A percentile compares a stretch with the other conserved stretches of the same genome.
These are phyloP conservation scores for Empis stercorea DNA, from an alignment of 2,888 invertebrate species.

Conservation along the genomic window DNA sequence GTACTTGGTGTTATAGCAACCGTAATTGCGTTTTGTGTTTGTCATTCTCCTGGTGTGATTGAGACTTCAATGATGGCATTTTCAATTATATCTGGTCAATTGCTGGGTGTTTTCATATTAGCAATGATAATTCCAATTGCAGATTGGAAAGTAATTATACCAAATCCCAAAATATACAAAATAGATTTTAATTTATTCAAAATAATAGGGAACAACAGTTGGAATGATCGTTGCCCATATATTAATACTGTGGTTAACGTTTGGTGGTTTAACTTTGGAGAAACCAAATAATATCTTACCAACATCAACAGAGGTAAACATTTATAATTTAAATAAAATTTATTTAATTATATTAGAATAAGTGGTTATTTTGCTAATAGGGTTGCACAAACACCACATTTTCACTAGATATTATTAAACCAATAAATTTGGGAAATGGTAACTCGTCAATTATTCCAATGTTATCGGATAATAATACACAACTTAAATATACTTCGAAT, in stretches of 20 bases:
- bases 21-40: too few species aligned
- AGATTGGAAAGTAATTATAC: too few species aligned
- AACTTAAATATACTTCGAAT: not conserved
- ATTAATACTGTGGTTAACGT: constrained; percentile 62
- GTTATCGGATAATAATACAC: constrained; percentile 5
- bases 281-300: constrained; percentile 46
- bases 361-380: constrained; percentile 18
- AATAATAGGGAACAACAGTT: constrained; percentile 54
- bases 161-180: too few species aligned
- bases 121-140: too few species aligned
- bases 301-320: constrained; percentile 45
- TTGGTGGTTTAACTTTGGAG: constrained; percentile 53
- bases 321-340: not conserved
- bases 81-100: too few species aligned
- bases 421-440: constrained; percentile 23
- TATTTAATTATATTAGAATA: not conserved
- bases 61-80: too few species aligned
- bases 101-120: too few species aligned
- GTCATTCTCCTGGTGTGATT: too few species aligned
- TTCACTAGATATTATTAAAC: constrained; percentile 43
- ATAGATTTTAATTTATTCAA: too few species aligned
- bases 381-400: constrained; percentile 52
- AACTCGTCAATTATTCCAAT: constrained; percentile 13
- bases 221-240: constrained; percentile 66
- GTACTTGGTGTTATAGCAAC: too few species aligned